Evolutionary conservation across 2,888 invertebrate genomes (phyloP).

Genomic region (Drosophila fungiperda): DNA sequence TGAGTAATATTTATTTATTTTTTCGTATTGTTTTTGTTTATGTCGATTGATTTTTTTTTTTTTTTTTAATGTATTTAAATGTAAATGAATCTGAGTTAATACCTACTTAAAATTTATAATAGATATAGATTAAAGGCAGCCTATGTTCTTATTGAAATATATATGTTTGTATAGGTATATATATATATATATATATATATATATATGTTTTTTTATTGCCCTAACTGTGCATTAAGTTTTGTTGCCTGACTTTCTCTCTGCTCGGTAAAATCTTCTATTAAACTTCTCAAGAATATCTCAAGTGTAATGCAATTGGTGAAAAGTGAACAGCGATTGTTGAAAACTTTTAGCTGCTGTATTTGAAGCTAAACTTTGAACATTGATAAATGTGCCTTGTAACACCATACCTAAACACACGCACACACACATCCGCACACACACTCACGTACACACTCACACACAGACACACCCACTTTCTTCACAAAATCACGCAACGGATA

Average conservation of each 20-base stretch:
- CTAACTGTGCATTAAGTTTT: constrained; percentile 5
- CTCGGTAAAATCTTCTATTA: constrained; percentile 30
- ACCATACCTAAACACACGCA: background rate
- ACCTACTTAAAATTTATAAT: background rate
- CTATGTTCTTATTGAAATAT: too few relatives aligned
- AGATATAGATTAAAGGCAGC: background rate
- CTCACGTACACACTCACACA: background rate
- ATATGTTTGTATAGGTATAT: background rate
- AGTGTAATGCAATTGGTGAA: constrained; percentile 58
- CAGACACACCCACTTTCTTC: background rate
- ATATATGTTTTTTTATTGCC: background rate
- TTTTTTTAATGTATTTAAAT: background rate
- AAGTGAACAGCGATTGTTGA: constrained; percentile 59
- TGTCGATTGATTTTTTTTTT: background rate
- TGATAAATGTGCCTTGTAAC: constrained; percentile 48
- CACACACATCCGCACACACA: background rate
- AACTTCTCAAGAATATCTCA: constrained; percentile 32
- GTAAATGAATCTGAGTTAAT: background rate
- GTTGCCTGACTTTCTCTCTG: constrained; percentile 12
- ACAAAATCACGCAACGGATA: constrained; percentile 47
- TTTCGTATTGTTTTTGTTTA: background rate
- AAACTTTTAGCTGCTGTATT: constrained; percentile 54
- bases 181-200: background rate
- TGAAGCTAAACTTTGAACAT: constrained; percentile 50
- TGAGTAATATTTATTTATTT: background rate